Evolutionary conservation across 2,888 invertebrate species (phyloP), one percentile per base, ranked within the genome.

Genomic region (Lasioglossum malachurum): DNA sequence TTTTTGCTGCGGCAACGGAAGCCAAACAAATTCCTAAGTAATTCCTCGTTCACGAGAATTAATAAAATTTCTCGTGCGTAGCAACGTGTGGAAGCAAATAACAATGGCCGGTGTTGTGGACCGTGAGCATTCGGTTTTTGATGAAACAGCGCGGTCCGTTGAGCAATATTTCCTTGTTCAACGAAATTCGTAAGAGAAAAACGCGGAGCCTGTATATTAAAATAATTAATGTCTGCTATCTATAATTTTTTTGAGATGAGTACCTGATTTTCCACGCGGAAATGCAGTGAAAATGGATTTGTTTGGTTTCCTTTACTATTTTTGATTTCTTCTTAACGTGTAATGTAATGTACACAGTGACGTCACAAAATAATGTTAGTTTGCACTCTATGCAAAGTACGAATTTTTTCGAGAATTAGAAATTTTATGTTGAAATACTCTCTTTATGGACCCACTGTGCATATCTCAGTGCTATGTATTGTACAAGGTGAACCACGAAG

Each of bases 11-110:
- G 5, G 8, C 23, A 7, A 38, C 46, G 27, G 60, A 76, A 35
- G 35, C 23, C 67, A 64, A 64, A 57, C n/a, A 64, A 57, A 79
- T 57, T 44, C 44, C 12, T 64, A 23, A n/a, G 23, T 23, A 23
- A 53, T 23, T 53, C 2, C 3, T 53, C 3, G 23, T 53, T 53
- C n/a, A 12, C 19, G 0, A n/a, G n/a, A 12, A 60, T 78, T 72
- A 79, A 85, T 84, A 78, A 74, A 85, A 46, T 35, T 41, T 75
- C 23, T 84, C 49, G 27, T 64, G 31, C 64, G 19, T 4, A 27
- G 31, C 16, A 31, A 64, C 19, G 19, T 0, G 31, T 5, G 16
- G 31, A 64, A 31, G 7, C 2, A 31, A 64, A 19, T 64, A n/a
- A 57, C 57, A 57, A n/a, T 57, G 10, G n/a, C 4, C 4, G n/a